phyloP scores from a whole-genome alignment of 1,140 invertebrate species.

The Anadara kagoshimensis region DNA sequence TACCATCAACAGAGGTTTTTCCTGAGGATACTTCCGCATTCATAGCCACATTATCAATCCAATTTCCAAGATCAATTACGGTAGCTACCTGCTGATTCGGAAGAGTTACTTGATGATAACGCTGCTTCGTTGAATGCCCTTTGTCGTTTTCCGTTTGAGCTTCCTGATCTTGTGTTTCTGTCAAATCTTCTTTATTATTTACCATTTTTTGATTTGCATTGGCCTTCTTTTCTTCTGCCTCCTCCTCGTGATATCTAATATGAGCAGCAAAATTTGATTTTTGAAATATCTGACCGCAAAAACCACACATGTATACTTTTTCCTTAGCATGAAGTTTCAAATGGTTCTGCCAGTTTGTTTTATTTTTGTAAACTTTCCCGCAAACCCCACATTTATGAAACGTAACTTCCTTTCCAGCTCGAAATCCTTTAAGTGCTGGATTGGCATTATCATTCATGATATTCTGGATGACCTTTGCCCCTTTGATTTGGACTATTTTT shows the following conservation, averaged over 20 bases:
- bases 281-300: slow-evolving; percentile 36
- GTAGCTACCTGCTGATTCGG: slow-evolving; percentile 44
- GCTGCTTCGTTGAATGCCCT: background rate
- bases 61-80: slow-evolving; percentile 37
- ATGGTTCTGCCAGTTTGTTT: slow-evolving; percentile 32
- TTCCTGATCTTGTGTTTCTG: slow-evolving; percentile 20
- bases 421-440: too few species aligned
- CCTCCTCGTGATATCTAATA: slow-evolving; percentile 26
- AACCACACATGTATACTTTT: slow-evolving; percentile 42
- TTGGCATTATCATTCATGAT: slow-evolving; percentile 1
- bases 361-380: slow-evolving; percentile 36
- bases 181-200: background rate
- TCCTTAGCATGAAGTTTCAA: slow-evolving; percentile 34
- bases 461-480: slow-evolving; percentile 21
- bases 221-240: slow-evolving; percentile 6
- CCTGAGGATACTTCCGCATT: background rate
- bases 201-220: background rate
- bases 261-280: slow-evolving; percentile 28
- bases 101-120: slow-evolving; percentile 38
- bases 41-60: slow-evolving; percentile 21
- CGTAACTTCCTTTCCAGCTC: background rate
- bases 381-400: slow-evolving; percentile 39
- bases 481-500: slow-evolving; percentile 5
- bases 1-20: too few species aligned
- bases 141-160: slow-evolving; percentile 1